Conservation (phyloP, 2,113 vertebrate species). For the Hypanus sabinus region DNA sequence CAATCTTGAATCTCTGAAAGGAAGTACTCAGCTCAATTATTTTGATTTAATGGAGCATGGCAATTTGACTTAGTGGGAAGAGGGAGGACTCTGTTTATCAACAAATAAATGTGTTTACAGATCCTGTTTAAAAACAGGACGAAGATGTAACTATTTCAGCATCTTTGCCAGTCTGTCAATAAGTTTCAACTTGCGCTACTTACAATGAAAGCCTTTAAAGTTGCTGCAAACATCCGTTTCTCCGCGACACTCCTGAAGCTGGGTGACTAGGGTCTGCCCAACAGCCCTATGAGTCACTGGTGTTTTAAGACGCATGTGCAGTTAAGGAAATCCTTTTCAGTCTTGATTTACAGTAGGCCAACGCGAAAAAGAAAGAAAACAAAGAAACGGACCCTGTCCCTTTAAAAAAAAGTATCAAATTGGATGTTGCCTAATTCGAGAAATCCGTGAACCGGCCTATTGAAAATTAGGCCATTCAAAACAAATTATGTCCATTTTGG, state of each 20-base stretch:
- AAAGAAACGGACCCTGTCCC: conserved; percentile 31
- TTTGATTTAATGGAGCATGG: not conserved
- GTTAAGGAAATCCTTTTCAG: not conserved
- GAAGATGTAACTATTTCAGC: not conserved
- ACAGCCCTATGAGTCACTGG: not conserved
- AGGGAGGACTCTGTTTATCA: not conserved
- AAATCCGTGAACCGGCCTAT: not conserved
- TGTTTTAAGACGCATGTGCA: conserved; percentile 31
- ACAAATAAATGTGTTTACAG: not conserved
- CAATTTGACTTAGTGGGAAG: not conserved
- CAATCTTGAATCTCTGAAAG: not conserved
- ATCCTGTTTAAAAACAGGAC: not conserved
- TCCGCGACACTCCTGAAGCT: not conserved
- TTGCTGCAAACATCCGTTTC: not conserved
- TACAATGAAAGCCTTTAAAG: not conserved
- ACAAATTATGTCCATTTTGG: not conserved
- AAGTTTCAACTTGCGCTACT: not conserved
- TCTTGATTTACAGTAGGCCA: conserved; percentile 27
- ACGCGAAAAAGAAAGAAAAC: conserved; percentile 3
- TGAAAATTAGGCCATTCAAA: not conserved
- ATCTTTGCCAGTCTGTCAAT: not conserved
- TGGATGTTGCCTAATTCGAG: not conserved
- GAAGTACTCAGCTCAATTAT: not conserved
- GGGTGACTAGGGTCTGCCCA: not conserved
- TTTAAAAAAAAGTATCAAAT: conserved; percentile 30